Base-by-base conservation (phyloP, 2,113 vertebrate genomes). In the Dipodomys ordii region DNA sequence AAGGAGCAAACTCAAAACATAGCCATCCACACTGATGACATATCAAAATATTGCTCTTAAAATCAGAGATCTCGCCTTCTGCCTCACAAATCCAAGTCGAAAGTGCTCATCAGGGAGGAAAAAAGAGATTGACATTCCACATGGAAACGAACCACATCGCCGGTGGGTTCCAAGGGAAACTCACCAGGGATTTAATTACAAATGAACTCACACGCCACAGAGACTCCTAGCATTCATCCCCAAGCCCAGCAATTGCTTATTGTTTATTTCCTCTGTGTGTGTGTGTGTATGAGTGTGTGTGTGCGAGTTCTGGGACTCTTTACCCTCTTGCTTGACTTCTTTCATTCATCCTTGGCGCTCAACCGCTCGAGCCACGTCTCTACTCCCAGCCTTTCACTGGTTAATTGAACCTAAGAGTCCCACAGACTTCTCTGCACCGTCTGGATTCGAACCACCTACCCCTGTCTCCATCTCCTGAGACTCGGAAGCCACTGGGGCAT, bases 1-100 rank as follows among this genome's bases (percentile, higher is more conserved):
- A 97, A 94, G 81, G 81, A 95, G 74, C 44, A 74, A 91, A 94
- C 88, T 95, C 85, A 93, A 97, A 96, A 94, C 89, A 95, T 83
- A 84, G 85, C 92, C 87, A 94, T 96, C 87, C 93, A 95, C 95
- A 93, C 71, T 87, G 53, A 53, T 89, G 93, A 96, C 76, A 84
- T 92, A 95, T 95, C 96, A 95, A 95, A 95, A 97, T 95, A 94
- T 90, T 96, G 68, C 87, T 91, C 92, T 94, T 95, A 94, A 95
- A 91, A 88, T 95, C 90, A 91, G 32, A 96, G 92, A 94, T 87
- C 53, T 72, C 87, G 28, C 93, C 83, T 93, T 96, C 87, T 96
- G 91, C 77, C 84, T 83, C 76, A 78, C 74, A 94, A 94, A 90
- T 87, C 12, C 53, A 72, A 85, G 93, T 89, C 79, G 73, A 87